Evolutionary conservation across 2,888 invertebrate genomes (phyloP).

Genomic region (Nephrotoma flavescens): DNA sequence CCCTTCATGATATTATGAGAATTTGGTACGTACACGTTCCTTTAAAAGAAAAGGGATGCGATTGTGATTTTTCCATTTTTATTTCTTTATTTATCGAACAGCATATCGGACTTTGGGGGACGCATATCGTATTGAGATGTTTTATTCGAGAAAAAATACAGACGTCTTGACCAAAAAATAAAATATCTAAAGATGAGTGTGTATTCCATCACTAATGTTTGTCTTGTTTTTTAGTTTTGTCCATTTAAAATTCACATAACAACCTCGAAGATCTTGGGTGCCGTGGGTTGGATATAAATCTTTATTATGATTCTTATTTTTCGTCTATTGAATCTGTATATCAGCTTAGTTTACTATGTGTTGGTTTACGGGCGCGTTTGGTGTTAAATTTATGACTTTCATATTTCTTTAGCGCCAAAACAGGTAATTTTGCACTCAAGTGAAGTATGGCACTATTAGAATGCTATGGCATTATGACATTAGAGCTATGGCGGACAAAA

Average conservation of each 20-base stretch:
- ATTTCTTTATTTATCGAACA: not conserved
- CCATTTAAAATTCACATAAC: not conserved
- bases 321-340: not conserved
- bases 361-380: no score
- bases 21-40: not conserved
- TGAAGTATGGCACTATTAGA: no score
- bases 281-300: not conserved
- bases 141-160: not conserved
- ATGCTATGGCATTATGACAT: no score
- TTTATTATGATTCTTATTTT: not conserved
- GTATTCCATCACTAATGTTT: not conserved
- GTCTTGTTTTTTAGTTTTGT: not conserved
- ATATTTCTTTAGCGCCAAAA: no score
- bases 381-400: no score
- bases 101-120: not conserved
- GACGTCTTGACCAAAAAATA: not conserved
- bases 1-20: not conserved
- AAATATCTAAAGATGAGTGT: not conserved
- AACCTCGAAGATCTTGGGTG: not conserved
- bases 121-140: not conserved
- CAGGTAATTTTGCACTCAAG: no score
- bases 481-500: no score
- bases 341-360: no score
- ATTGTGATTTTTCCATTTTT: not conserved
- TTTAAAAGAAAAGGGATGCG: not conserved